Evolutionary conservation across 2,797 vertebrate species (phyloP), one percentile per base, ranked within the genome.

Genomic region (Gallirallus australis): DNA sequence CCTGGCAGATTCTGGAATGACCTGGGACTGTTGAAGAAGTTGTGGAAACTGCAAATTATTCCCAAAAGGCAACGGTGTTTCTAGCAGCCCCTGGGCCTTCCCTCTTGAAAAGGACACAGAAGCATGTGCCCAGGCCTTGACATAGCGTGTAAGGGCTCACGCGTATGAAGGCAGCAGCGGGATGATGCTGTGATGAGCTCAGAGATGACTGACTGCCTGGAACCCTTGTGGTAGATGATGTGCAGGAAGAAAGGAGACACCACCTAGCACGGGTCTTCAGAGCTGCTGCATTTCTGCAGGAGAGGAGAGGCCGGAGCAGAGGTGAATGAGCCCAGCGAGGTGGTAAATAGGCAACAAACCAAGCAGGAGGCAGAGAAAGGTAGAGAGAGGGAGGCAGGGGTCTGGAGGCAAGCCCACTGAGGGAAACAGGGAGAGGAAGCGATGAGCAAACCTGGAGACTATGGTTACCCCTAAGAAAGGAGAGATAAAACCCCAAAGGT

Each of bases 221-320:
- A 77, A 42, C 31, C 18, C 27, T 4, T 5, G 27, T 16, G 16
- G 31, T 3, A 56, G 65, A 4, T 0, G 19, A n/a, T 19, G 50
- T 3, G 63, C 35, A 66, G 60, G 42, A 87, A 11, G 39, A 81
- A 65, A 2, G 4, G 59, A 86, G 30, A 35, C 40, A 61, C 13
- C 40, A 48, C 24, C 33, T 16, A 16, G 33, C 33, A 45, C 10
- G 3, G 13, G 8, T 42, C 63, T 66, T 28, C 59, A 56, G 59
- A 82, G 47, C 54, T 63, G 63, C 39, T 76, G 14, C 12, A 8
- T 25, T 61, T 63, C 66, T 48, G 33, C 6, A 48, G 30, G n/a
- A 79, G 47, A 65, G 69, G n/a, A 37, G 30, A 37, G 27, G 20
- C 12, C 3, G 6, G 61, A 69, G 57, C 14, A 82, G 33, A 82